Conservation (phyloP, 2,797 vertebrate genomes). For the Botia kubotai region DNA sequence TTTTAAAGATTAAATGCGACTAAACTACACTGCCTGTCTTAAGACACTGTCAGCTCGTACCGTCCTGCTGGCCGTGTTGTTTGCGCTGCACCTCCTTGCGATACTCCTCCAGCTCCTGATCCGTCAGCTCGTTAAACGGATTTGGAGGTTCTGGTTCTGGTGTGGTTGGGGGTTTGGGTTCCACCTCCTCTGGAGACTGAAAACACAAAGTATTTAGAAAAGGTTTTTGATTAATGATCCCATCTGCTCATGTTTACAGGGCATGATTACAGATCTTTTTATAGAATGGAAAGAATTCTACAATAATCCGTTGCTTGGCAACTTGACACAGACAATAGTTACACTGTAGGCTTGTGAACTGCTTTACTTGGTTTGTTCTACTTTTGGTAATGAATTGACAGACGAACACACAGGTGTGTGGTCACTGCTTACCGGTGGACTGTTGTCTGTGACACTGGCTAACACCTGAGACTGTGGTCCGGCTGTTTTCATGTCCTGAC, state of each 20-base stretch:
- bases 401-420: too few species aligned
- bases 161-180: constrained; percentile 65
- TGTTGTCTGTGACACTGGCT: constrained; percentile 88
- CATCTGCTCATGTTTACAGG: neutral
- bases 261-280: neutral
- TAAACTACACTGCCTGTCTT: neutral
- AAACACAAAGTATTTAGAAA: constrained; percentile 16
- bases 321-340: neutral
- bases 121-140: constrained; percentile 94
- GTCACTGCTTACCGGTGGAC: constrained; percentile 80
- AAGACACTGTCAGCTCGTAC: constrained; percentile 70
- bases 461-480: constrained; percentile 95
- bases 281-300: neutral
- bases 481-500: constrained; percentile 94
- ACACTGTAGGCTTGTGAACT: neutral
- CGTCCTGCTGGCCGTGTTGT: constrained; percentile 81
- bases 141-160: constrained; percentile 88
- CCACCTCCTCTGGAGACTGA: constrained; percentile 85
- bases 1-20: neutral
- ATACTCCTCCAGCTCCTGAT: constrained; percentile 96
- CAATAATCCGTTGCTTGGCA: neutral
- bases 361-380: neutral
- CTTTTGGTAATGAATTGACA: neutral
- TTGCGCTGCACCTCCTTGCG: constrained; percentile 94
- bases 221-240: neutral